A percentile compares a stretch with the other conserved stretches of the same genome.
Evolutionary conservation across 2,113 vertebrate species (phyloP).

Genomic region (Castor canadensis): DNA sequence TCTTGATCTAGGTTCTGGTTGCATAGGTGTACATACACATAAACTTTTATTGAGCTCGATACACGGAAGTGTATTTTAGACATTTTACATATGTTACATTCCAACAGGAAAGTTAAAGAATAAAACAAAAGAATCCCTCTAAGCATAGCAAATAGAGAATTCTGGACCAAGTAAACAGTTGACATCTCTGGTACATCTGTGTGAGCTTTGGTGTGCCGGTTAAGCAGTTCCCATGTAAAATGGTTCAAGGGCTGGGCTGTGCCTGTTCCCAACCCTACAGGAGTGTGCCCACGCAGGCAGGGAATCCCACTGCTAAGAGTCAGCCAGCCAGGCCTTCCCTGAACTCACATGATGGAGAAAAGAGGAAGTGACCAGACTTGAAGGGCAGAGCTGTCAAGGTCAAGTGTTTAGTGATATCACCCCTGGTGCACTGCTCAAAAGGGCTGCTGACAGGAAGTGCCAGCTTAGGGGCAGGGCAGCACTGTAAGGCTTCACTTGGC

Average conservation of each 20-base stretch:
- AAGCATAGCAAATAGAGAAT: not conserved
- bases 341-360: too few relatives aligned
- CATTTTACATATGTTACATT: not conserved
- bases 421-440: too few relatives aligned
- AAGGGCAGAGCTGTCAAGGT: too few relatives aligned
- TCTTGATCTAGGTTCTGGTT: not conserved
- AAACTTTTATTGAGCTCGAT: not conserved
- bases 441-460: too few relatives aligned
- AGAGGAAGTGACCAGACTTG: too few relatives aligned
- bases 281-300: too few relatives aligned
- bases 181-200: not conserved
- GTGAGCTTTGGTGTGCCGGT: not conserved
- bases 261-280: not conserved
- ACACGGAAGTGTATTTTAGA: not conserved
- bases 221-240: not conserved
- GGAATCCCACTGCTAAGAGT: too few relatives aligned
- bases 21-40: too few relatives aligned
- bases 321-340: too few relatives aligned
- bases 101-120: not conserved
- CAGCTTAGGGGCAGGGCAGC: too few relatives aligned
- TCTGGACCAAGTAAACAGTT: not conserved
- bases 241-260: fast-evolving
- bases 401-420: not conserved
- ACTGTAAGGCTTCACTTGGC: too few relatives aligned
- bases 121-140: not conserved